phyloP scores from a whole-genome alignment of 2,797 vertebrate genomes.

The Xenopus petersii region DNA sequence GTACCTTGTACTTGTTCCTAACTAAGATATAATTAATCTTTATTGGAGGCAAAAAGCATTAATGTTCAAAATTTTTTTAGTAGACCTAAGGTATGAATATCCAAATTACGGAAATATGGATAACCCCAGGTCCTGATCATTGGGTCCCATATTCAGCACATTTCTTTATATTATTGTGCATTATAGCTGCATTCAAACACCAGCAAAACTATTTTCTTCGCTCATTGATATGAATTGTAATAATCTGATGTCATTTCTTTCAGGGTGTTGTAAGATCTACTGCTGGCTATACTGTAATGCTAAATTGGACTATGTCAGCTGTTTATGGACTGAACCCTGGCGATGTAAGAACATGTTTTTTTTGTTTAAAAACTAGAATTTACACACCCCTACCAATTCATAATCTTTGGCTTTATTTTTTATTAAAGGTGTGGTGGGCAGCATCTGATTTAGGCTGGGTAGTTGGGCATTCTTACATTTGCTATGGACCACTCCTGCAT shows the following conservation, averaged over 20 bases:
- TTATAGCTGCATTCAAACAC: too few species aligned
- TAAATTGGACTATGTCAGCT: slow-evolving; percentile 96
- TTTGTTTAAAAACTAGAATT: not conserved
- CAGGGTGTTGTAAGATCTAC: slow-evolving; percentile 90
- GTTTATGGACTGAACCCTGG: slow-evolving; percentile 87
- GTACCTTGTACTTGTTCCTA: too few species aligned
- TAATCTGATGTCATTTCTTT: not conserved
- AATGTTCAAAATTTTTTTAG: too few species aligned
- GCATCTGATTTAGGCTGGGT: slow-evolving; percentile 97
- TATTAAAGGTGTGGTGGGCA: slow-evolving; percentile 94
- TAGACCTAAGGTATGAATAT: too few species aligned
- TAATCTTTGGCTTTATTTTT: slow-evolving; percentile 30
- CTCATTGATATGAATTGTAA: too few species aligned
- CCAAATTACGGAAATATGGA: too few species aligned
- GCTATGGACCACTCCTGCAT: slow-evolving; percentile 90
- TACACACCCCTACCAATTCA: not conserved
- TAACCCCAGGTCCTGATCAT: too few species aligned
- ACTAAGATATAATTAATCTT: too few species aligned
- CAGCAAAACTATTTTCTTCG: too few species aligned
- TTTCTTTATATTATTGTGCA: too few species aligned
- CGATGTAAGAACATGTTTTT: slow-evolving; percentile 70
- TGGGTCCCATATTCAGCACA: too few species aligned
- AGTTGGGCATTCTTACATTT: slow-evolving; percentile 96
- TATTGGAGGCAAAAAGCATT: too few species aligned
- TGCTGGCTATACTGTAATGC: slow-evolving; percentile 90